Conservation (phyloP, 2,113 vertebrate genomes). For the Ammodramus savannarum region DNA sequence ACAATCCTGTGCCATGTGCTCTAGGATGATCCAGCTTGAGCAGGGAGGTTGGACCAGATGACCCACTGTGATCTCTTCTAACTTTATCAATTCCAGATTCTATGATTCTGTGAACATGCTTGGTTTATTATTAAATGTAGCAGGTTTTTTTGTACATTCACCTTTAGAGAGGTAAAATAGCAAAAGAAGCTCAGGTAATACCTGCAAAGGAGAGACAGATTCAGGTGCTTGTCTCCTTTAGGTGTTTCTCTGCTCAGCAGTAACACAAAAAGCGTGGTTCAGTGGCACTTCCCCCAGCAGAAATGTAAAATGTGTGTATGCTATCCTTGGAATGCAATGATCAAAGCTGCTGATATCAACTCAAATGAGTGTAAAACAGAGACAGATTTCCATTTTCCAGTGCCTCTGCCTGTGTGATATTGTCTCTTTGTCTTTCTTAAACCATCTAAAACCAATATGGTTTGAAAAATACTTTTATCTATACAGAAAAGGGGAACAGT, state of each 20-base stretch:
- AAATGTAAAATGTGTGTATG: not conserved
- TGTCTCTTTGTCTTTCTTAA: not conserved
- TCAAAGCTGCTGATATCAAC: not conserved
- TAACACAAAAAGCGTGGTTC: not conserved
- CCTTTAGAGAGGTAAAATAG: not conserved
- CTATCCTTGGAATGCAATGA: not conserved
- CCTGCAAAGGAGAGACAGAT: not conserved
- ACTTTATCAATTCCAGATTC: rapidly evolving
- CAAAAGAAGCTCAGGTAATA: not conserved
- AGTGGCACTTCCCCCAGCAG: not conserved
- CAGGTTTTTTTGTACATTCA: not conserved
- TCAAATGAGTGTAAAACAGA: not conserved
- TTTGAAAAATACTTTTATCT: not conserved
- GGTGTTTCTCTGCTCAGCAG: not conserved
- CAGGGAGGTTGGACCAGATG: not conserved
- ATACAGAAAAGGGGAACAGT: not conserved
- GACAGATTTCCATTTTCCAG: not conserved
- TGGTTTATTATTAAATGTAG: not conserved
- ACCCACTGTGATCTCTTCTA: not conserved
- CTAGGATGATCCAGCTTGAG: not conserved
- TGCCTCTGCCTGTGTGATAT: not conserved
- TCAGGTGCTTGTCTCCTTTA: not conserved
- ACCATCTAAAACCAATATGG: not conserved
- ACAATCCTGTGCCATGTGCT: not conserved
- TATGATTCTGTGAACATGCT: not conserved